Base-by-base conservation (phyloP, 1,140 invertebrate species). In the Aphelenchoides besseyi region DNA sequence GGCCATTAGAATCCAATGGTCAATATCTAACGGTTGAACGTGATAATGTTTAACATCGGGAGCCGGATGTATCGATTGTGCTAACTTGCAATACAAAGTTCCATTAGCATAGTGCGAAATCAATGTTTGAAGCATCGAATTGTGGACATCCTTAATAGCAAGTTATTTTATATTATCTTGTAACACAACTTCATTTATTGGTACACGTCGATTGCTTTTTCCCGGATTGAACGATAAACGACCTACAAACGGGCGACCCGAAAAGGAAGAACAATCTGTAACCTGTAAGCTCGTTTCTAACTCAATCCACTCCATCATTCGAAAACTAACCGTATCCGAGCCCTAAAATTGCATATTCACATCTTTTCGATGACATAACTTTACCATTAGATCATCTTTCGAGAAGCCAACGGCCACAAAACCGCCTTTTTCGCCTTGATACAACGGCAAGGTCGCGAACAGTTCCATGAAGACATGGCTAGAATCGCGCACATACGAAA, bases 51-150 rank as follows among this genome's bases (percentile, higher is more conserved):
- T 59, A 8, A 59, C 23, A 8, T 18, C 55, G 5, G 55, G 5
- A 28, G 32, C 55, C 26, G 55, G 55, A 23, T 8, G 5, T 5
- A 59, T 59, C 18, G 55, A 59, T 33, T 59, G 55, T 28, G 55
- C 55, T 5, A 59, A 8, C 18, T 59, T 59, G 18, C 55, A 59
- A 33, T 59, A 59, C 5, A 59, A 8, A 8, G 55, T 59, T 5
- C 55, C 55, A 33, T 59, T 59, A 5, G 23, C 55, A 33, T 59
- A 59, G 18, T 59, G 55, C 18, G 55, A 59, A 33, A 59, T 59
- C 26, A 59, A 16, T 33, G 55, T 59, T 59, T 59, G 55, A 23
- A 59, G 5, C 55, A 59, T 59, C 23, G 26, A 33, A 33, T 59
- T 59, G 55, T 59, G 55, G 5, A 33, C 5, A 8, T 59, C 18